Evolutionary conservation across 2,888 invertebrate genomes (phyloP), one percentile per base, ranked within the genome.

Genomic region (Ichneumoninae sp.): DNA sequence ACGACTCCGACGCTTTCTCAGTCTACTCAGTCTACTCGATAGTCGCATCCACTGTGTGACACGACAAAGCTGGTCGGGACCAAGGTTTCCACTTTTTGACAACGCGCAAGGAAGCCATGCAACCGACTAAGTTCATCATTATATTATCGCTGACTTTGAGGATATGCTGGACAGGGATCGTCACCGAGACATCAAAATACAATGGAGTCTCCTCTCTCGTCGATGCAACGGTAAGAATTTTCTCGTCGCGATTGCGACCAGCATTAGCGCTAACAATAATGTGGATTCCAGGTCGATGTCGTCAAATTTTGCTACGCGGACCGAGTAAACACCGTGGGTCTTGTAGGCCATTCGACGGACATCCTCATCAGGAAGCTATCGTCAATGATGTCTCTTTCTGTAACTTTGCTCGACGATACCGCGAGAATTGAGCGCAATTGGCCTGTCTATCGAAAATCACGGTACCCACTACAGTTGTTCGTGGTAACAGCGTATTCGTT

Each of bases 251-350:
- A 4, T 3, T 5, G 33, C 4, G 33, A 33, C 33, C 4, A 5
- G 4, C 33, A 33, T 33, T 30, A 60, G 8, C 30, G 0, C 26
- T 60, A 40, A 7, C 8, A 3, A 57, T 40, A 1, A 40, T 33
- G 26, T 57, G 16, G 2, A 13, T 62, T 74, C 40, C 69, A 81
- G 75, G 70, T 30, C 4, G 16, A 75, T 40, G 22, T 70, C 8
- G 1, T 81, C 1, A 70, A 50, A 52, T 44, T 6, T 6, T 81
- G 80, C 30, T 62, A 81, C 62, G 69, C 4, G 2, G 8, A 44
- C 22, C 40, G 19, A 19, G 22, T 62, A 3, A 75, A 52, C 1
- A 16, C 22, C n/a, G 7, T 75, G 7, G 80, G 70, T 0, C 30
- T 75, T n/a, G 69, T 19, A 19, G 80, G 80, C 13, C 8, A 75